A percentile compares a stretch with the other conserved stretches of the same genome.
Evolutionary conservation across 2,113 vertebrate species (phyloP).

Genomic region (Prietella phreatophila): DNA sequence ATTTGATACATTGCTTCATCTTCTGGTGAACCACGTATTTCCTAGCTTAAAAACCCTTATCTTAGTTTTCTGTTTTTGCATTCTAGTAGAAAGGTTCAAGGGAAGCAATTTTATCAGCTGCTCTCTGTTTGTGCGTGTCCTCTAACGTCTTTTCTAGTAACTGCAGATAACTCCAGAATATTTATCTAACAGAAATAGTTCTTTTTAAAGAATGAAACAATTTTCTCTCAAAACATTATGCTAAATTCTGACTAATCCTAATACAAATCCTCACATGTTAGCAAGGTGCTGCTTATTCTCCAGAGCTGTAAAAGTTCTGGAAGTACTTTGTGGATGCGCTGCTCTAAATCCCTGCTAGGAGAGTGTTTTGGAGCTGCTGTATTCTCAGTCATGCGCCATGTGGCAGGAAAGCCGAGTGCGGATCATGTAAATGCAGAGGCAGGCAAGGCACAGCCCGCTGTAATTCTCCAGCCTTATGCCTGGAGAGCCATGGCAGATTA

Average conservation of each 20-base stretch:
- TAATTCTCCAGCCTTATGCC: constrained; percentile 93
- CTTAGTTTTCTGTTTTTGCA: neutral
- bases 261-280: constrained; percentile 5
- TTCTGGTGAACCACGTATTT: neutral
- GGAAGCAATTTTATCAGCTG: neutral
- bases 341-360: constrained; percentile 56
- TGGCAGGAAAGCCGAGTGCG: constrained; percentile 77
- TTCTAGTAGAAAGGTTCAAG: neutral
- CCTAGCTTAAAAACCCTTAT: neutral
- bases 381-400: constrained; percentile 84
- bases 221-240: neutral
- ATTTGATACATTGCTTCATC: neutral
- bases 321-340: constrained; percentile 29
- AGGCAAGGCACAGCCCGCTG: constrained; percentile 71
- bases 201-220: neutral
- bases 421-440: constrained; percentile 84
- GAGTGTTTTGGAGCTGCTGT: constrained; percentile 67
- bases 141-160: neutral
- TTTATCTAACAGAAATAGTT: neutral
- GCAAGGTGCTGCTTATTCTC: constrained; percentile 4
- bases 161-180: neutral
- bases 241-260: constrained; percentile 1
- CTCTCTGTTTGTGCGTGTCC: neutral
- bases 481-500: constrained; percentile 87
- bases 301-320: constrained; percentile 40